Evolutionary conservation across 2,113 vertebrate species (phyloP).

Genomic region (Salvelinus sp.): DNA sequence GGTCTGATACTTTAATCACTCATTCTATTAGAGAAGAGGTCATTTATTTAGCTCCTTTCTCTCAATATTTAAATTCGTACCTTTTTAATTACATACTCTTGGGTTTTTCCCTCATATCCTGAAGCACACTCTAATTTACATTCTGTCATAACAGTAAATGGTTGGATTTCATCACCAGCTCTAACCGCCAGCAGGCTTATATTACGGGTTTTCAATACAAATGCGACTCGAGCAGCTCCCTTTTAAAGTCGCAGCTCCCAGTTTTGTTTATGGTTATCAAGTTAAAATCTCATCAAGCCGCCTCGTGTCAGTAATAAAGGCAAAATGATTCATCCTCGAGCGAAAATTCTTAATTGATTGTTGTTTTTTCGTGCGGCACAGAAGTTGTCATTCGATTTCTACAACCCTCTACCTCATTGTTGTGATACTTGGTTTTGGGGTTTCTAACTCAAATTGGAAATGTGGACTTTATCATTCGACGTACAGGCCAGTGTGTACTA

Average conservation of each 20-base stretch:
- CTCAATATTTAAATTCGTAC: constrained; percentile 56
- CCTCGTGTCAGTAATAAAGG: constrained; percentile 25
- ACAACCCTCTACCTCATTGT: not conserved
- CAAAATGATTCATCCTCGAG: constrained; percentile 14
- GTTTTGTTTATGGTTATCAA: constrained; percentile 28
- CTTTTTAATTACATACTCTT: constrained; percentile 67
- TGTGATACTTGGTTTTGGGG: not conserved
- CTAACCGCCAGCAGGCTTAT: too few species aligned
- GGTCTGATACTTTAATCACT: constrained; percentile 48
- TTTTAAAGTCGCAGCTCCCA: not conserved
- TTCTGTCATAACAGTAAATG: constrained; percentile 56
- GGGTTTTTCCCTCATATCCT: constrained; percentile 50
- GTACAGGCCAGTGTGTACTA: not conserved
- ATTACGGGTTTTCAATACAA: constrained; percentile 10
- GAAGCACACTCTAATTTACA: constrained; percentile 43
- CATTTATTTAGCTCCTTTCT: constrained; percentile 47
- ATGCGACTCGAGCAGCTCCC: constrained; percentile 23
- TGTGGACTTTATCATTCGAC: not conserved
- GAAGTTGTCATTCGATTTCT: not conserved
- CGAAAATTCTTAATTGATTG: not conserved
- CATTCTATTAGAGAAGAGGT: constrained; percentile 48
- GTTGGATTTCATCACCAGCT: constrained; percentile 43
- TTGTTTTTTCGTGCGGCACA: not conserved
- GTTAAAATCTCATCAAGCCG: constrained; percentile 45
- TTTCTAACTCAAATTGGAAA: not conserved